Evolutionary conservation across 2,888 invertebrate genomes (phyloP).

Genomic region (Limnephilus lunatus): DNA sequence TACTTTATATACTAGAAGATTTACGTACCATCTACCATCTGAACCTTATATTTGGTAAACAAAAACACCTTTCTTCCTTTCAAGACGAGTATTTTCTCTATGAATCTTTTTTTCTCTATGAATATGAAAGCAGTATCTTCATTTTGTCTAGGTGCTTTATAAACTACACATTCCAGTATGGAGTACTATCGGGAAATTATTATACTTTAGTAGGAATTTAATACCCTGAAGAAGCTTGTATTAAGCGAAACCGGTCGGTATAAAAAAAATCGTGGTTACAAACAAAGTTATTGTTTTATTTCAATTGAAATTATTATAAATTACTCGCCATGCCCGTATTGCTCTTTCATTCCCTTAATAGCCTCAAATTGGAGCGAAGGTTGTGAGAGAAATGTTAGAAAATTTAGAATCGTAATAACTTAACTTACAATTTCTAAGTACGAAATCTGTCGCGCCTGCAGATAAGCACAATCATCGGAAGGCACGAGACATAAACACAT

Average conservation of each 20-base stretch:
- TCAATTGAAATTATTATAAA: neutral
- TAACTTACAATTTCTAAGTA: neutral
- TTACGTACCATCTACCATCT: no score
- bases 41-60: no score
- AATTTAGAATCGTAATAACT: neutral
- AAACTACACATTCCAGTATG: neutral
- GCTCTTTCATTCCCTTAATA: neutral
- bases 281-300: no score
- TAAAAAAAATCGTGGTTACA: no score
- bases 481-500: conserved; percentile 29
- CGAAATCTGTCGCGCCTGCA: neutral
- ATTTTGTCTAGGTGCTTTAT: neutral
- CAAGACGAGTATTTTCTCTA: neutral
- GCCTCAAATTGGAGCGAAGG: neutral
- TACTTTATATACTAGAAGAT: no score
- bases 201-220: no score
- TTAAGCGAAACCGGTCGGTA: no score
- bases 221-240: no score
- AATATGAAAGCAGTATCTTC: neutral
- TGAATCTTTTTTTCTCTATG: neutral
- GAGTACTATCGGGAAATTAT: no score
- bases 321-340: neutral
- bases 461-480: conserved; percentile 5
- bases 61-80: no score
- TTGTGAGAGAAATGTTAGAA: neutral